Evolutionary conservation across 2,113 vertebrate species (phyloP), one percentile per base, ranked within the genome.

Genomic region (Zosterops lateralis): DNA sequence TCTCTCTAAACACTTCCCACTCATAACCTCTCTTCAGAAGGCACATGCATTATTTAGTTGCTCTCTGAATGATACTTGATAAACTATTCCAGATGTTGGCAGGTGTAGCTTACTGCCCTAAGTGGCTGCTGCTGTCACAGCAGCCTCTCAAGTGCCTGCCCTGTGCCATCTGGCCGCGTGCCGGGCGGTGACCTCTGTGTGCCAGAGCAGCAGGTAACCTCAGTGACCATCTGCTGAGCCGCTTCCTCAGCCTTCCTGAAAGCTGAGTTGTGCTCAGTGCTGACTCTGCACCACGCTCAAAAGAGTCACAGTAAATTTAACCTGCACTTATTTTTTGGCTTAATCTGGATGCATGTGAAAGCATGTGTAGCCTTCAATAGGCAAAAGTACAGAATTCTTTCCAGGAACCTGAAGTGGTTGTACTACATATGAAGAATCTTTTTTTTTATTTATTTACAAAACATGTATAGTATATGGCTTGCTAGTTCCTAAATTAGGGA

Each of bases 181-280:
- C 42, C 5, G 82, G 74, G 73, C 96, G 67, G 87, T 97, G 92
- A 60, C 87, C 76, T 21, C 83, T 89, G 56, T 64, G 31, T 89
- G 92, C 62, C 72, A 73, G 34, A 91, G 95, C 83, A 96, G 96
- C 93, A 97, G 97, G 96, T 96, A 97, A 74, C 77, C 90, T 90
- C 36, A 82, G 64, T 65, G 95, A 76, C 96, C 97, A 97, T 98
- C 97, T 98, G 96, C 96, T 93, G 16, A 44, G 67, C 62, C 61
- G 87, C 13, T 44, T 57, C 83, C 94, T 75, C 92, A 83, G 36
- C 90, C 81, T 42, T 28, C 48, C 80, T 38, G 38, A 57, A 44
- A 84, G 95, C 73, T 7, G 26, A 17, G 29, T 45, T 91, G 92
- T 95, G 87, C 57, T 79, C 82, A 3, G 2, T 45, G 38, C 71